Evolutionary conservation across 2,797 vertebrate species (phyloP).

Genomic region (Galago senegalensis): DNA sequence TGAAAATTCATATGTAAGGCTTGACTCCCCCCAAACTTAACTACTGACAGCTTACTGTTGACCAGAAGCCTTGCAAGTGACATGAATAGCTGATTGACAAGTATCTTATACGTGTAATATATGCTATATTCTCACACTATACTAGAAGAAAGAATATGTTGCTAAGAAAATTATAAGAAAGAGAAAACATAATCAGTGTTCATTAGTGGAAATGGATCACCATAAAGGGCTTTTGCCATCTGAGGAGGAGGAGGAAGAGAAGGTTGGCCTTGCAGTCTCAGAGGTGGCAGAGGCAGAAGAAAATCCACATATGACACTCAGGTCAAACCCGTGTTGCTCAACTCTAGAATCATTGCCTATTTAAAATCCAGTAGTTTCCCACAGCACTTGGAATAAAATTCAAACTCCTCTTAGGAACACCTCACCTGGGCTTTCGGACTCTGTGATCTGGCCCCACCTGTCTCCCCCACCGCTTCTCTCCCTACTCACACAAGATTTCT

Average conservation of each 20-base stretch:
- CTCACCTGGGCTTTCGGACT: background rate
- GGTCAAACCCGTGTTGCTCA: background rate
- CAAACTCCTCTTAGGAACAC: background rate
- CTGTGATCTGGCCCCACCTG: accelerated
- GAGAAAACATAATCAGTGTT: background rate
- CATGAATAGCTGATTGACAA: background rate
- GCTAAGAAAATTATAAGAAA: background rate
- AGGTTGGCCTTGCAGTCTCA: background rate
- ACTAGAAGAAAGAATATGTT: background rate
- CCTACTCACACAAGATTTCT: background rate
- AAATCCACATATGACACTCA: no score
- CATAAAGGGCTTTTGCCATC: background rate
- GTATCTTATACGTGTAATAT: background rate
- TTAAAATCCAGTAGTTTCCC: background rate
- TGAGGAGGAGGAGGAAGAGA: background rate
- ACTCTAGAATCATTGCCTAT: background rate
- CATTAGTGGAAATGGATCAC: background rate
- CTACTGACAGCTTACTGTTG: background rate
- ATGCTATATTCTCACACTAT: background rate
- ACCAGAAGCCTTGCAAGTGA: background rate
- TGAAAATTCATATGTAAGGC: background rate
- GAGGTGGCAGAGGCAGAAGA: background rate
- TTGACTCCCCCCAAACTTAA: background rate
- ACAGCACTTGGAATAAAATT: background rate
- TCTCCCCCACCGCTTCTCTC: background rate